A percentile compares a stretch with the other conserved stretches of the same genome.
phyloP scores from a whole-genome alignment of 2,888 invertebrate genomes.

The Agrilus biguttatus region DNA sequence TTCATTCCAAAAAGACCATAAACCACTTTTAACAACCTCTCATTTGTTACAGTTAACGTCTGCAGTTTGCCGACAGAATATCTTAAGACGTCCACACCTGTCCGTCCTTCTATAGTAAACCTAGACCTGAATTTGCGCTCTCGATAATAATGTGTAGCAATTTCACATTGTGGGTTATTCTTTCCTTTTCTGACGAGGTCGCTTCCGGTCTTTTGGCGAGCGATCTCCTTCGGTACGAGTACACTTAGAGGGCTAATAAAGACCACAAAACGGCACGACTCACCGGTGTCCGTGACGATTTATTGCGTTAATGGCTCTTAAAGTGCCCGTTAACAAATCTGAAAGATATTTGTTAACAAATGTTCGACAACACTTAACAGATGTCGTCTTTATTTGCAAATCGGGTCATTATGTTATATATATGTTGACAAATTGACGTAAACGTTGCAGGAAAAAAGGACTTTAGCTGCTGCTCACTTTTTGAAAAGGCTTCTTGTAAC shows the following conservation, averaged over 20 bases:
- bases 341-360: slow-evolving; percentile 5
- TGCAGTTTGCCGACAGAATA: slow-evolving; percentile 9
- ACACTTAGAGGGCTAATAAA: background rate
- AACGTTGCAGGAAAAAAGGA: no score
- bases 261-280: no score
- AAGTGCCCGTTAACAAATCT: no score
- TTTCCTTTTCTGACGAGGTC: background rate
- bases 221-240: no score
- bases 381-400: slow-evolving; percentile 11
- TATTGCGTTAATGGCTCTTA: no score
- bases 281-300: no score
- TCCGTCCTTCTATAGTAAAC: slow-evolving; percentile 4
- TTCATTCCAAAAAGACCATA: slow-evolving; percentile 13
- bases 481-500: no score
- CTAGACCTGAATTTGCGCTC: background rate
- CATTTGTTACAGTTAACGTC: slow-evolving; percentile 11
- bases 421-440: no score
- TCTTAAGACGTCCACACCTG: slow-evolving; percentile 16
- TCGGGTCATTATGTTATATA: no score
- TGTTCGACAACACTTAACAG: slow-evolving; percentile 13
- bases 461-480: no score
- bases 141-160: background rate
- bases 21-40: slow-evolving; percentile 13
- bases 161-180: background rate
- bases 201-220: background rate